Evolutionary conservation across 2,797 vertebrate species (phyloP).

Genomic region (Girardinus metallicus): DNA sequence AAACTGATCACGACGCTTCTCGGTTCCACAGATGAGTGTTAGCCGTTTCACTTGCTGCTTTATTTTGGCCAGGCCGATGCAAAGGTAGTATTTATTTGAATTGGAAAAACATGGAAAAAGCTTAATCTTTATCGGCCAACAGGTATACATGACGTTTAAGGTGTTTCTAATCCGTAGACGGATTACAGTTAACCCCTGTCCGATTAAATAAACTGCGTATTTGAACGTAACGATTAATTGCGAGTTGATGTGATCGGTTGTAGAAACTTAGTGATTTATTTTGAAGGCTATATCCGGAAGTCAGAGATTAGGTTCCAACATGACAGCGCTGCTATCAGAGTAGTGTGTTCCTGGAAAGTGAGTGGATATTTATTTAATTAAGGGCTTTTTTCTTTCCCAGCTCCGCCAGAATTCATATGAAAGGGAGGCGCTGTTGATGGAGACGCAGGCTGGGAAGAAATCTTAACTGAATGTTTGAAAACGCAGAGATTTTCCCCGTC

Average conservation of each 20-base stretch:
- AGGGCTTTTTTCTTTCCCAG: constrained; percentile 1
- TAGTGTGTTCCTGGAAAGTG: constrained; percentile 66
- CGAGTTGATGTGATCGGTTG: not conserved
- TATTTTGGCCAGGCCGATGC: not conserved
- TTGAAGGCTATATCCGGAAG: constrained; percentile 61
- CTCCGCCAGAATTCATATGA: not conserved
- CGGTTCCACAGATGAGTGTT: not conserved
- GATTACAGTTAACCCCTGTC: not conserved
- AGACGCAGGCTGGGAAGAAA: constrained; percentile 51
- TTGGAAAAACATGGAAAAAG: not conserved
- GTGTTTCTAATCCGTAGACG: not conserved
- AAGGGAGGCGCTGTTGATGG: constrained; percentile 19
- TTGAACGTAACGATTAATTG: not conserved
- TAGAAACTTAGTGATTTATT: constrained; percentile 52
- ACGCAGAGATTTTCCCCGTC: constrained; percentile 49
- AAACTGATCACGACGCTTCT: not conserved
- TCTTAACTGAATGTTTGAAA: constrained; percentile 58
- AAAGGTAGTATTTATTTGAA: not conserved
- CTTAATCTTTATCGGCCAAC: not conserved
- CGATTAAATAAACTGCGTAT: not conserved
- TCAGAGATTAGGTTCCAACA: constrained; percentile 5
- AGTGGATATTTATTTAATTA: constrained; percentile 48
- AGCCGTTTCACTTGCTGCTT: not conserved
- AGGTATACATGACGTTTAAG: not conserved
- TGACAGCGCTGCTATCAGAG: constrained; percentile 45